These are phyloP conservation scores for Bombyx mandarina DNA, from an alignment of 1,140 invertebrate genomes.

Conservation along the genomic window DNA sequence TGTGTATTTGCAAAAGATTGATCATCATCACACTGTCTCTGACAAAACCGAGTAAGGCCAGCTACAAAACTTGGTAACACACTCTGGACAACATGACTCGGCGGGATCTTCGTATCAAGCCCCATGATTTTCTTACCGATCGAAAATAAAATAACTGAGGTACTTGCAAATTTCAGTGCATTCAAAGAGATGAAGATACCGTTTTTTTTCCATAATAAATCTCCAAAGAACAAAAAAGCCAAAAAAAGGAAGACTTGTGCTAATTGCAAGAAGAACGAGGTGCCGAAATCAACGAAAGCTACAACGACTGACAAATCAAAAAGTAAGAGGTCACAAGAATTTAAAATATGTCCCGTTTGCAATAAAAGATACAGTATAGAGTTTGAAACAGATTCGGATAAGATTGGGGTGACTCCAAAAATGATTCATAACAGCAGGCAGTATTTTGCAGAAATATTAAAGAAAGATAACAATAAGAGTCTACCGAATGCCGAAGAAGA, in stretches of 20 bases:
- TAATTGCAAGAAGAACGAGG: constrained; percentile 7
- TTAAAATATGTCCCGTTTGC: background rate
- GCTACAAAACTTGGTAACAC: too few species aligned
- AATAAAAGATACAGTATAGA: background rate
- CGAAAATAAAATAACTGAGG: background rate
- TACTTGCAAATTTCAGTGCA: constrained; percentile 15
- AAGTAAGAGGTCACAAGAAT: background rate
- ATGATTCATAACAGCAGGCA: constrained; percentile 2
- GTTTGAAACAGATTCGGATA: background rate
- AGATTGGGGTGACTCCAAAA: background rate
- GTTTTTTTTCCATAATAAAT: constrained; percentile 44
- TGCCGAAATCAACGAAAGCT: background rate
- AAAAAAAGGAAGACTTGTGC: constrained; percentile 22
- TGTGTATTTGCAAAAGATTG: too few species aligned
- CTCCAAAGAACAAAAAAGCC: constrained; percentile 18
- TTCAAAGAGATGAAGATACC: constrained; percentile 29
- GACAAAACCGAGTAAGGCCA: too few species aligned
- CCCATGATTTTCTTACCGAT: background rate
- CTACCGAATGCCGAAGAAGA: background rate
- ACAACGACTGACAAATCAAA: background rate
- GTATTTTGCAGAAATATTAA: background rate
- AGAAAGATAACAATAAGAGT: background rate
- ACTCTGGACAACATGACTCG: too few species aligned
- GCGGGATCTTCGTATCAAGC: too few species aligned
- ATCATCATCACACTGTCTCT: too few species aligned